Percentiles rank a stretch among this genome's conserved stretches.
Evolutionary conservation across 35 echinoderm and acorn worm genomes (phyloP).

Genomic region (Ptychodera flava): DNA sequence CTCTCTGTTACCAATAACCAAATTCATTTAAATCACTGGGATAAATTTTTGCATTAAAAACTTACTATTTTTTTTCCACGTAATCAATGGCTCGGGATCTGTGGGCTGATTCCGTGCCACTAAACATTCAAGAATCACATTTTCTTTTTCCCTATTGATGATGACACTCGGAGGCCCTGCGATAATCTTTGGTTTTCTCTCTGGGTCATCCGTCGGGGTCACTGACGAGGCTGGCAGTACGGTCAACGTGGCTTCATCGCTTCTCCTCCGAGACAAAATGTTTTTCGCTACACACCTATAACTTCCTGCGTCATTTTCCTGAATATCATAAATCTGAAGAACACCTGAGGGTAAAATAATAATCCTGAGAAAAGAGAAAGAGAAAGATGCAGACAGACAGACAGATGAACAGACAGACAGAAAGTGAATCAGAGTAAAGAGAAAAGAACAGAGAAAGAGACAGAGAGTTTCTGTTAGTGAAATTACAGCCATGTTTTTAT

Average conservation of each 20-base stretch:
- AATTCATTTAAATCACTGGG: too few relatives aligned
- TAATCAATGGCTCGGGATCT: background rate
- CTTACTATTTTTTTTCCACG: too few relatives aligned
- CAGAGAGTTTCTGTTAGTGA: too few relatives aligned
- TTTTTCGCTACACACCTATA: background rate
- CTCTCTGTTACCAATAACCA: too few relatives aligned
- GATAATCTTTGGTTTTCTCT: background rate
- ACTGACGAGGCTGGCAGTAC: background rate
- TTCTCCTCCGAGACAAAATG: background rate
- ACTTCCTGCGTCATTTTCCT: background rate
- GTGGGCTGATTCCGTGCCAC: background rate
- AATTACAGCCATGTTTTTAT: too few relatives aligned
- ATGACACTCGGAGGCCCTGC: background rate
- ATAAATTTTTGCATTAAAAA: too few relatives aligned
- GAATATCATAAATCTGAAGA: background rate
- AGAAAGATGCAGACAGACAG: too few relatives aligned
- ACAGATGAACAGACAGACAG: too few relatives aligned
- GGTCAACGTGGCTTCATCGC: background rate
- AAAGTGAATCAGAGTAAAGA: too few relatives aligned
- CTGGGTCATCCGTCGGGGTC: background rate
- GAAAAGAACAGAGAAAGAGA: too few relatives aligned
- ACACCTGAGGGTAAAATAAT: background rate
- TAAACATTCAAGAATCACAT: background rate
- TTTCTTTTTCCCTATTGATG: background rate
- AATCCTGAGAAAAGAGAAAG: background rate